phyloP scores from a whole-genome alignment of 2,113 vertebrate genomes.

The Baryphthengus martii region DNA sequence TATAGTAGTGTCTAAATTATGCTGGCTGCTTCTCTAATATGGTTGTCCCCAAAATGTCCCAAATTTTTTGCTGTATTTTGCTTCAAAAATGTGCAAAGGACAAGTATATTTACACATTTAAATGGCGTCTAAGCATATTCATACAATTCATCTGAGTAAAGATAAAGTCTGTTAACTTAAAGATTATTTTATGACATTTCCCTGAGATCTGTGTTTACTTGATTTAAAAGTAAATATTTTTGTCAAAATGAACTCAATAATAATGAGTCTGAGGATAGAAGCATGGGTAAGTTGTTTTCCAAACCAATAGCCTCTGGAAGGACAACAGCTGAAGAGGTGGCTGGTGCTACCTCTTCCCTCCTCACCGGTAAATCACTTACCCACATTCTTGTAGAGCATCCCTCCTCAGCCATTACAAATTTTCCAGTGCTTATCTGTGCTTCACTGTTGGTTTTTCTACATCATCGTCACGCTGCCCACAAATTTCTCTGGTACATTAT shows the following conservation, averaged over 20 bases:
- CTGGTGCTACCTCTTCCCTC: not conserved
- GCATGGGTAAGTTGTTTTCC: not conserved
- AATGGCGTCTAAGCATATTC: not conserved
- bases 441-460: not conserved
- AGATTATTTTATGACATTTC: not conserved
- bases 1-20: not conserved
- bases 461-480: not conserved
- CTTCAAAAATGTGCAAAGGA: not conserved
- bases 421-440: not conserved
- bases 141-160: not conserved
- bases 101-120: not conserved
- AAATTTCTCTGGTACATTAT: conserved; percentile 3
- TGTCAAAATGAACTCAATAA: not conserved
- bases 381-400: not conserved
- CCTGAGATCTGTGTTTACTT: not conserved
- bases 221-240: conserved; percentile 4
- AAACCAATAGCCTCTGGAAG: not conserved
- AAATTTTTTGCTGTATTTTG: not conserved
- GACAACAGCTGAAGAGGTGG: not conserved
- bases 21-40: not conserved
- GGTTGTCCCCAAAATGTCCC: not conserved
- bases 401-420: not conserved
- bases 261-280: not conserved
- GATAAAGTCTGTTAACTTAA: not conserved
- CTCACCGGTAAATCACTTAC: not conserved